Base-by-base conservation (phyloP, 2,888 invertebrate species). In the Lasioglossum malachurum region DNA sequence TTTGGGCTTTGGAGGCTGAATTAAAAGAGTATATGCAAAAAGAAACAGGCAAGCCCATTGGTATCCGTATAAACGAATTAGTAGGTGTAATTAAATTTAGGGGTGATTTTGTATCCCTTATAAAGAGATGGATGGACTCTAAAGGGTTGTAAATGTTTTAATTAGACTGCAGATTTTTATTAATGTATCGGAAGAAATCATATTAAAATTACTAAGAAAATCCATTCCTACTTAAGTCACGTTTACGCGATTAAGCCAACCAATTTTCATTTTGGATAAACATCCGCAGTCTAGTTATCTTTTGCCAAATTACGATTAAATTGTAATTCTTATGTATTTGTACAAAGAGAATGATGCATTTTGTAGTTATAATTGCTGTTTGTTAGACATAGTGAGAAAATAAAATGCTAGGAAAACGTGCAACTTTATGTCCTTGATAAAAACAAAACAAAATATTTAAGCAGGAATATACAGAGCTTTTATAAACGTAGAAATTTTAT, bases 1-100 rank as follows among this genome's bases (percentile, higher is more conserved):
- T 99, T 92, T 98, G 98, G 98, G 92, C 95, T 49, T 94, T 98
- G 88, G 97, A 98, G 91, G 96, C 96, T 64, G 97, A 98, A 88
- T 93, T 98, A 67, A 96, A 96, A 83, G 92, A 95, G 16, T 96
- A 97, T 91, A 95, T 98, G 67, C 96, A 97, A 94, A 93, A 96
- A n/a, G 95, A 95, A 71, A 95, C 96, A 74, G 94, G 96, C 0
- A 95, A 96, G 82, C 90, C 89, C 76, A 94, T 98, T 16, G 96
- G 97, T 90, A 96, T 97, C 12, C 97, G 97, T 93, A 97, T 98
- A 4, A 97, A 98, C 93, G 98, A 98, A 96, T 96, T 98, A 86
- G 96, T 96, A 46, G 96, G 97, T 83, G 96, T 96, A 91, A 97
- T 98, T 82, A 96, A 96, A 94, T 96, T 98, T 67, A 97, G 97